Evolutionary conservation across 2,113 vertebrate genomes (phyloP).

Genomic region (Symphodus melops): DNA sequence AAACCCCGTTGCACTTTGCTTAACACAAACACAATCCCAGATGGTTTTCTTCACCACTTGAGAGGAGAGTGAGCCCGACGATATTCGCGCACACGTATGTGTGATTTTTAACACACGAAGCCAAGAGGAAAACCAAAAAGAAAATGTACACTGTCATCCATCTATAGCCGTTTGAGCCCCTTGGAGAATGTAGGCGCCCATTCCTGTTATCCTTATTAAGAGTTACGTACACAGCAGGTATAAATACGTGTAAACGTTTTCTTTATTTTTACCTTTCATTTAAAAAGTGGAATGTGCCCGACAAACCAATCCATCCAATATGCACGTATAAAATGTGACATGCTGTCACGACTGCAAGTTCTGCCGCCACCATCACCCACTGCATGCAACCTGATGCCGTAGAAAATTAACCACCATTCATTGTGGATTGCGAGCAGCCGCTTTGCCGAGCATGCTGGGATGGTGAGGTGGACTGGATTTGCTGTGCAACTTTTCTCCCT

Average conservation of each 20-base stretch:
- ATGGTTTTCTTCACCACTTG: slow-evolving; percentile 77
- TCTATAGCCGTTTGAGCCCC: slow-evolving; percentile 43
- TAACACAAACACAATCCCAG: slow-evolving; percentile 82
- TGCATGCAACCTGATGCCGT: no score
- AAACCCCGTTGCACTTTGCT: slow-evolving; percentile 78
- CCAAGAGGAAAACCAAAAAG: slow-evolving; percentile 22
- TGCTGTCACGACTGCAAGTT: no score
- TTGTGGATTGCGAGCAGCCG: no score
- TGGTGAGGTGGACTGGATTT: no score
- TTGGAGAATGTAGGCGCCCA: slow-evolving; percentile 23
- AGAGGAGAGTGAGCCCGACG: slow-evolving; percentile 67
- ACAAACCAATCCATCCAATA: no score
- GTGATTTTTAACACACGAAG: slow-evolving; percentile 74
- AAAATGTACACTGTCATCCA: slow-evolving; percentile 37
- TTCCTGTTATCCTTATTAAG: slow-evolving; percentile 27
- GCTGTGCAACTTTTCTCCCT: no score
- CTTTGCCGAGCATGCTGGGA: no score
- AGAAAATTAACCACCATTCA: no score
- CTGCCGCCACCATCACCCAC: no score
- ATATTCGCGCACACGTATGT: slow-evolving; percentile 67
- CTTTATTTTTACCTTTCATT: no score
- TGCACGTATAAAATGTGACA: no score
- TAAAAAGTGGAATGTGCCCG: no score
- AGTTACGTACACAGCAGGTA: slow-evolving; percentile 17
- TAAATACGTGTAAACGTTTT: background rate